phyloP scores from a whole-genome alignment of 2,797 vertebrate genomes.

The Lemur catta region DNA sequence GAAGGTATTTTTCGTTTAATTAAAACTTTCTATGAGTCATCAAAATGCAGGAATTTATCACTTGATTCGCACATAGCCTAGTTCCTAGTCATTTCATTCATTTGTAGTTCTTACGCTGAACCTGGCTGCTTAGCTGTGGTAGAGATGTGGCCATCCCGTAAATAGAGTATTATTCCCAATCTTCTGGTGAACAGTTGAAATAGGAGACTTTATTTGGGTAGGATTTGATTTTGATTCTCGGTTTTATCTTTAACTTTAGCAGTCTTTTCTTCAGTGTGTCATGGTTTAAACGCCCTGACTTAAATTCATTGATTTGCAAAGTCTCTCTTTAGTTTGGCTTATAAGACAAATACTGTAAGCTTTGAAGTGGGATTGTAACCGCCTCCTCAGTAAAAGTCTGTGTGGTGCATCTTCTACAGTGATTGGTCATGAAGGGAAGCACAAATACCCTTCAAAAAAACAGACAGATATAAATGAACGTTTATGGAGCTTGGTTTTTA shows the following conservation, averaged over 20 bases:
- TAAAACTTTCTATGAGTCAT: background rate
- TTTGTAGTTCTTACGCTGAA: background rate
- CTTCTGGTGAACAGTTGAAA: background rate
- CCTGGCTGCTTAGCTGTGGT: background rate
- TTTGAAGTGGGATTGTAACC: background rate
- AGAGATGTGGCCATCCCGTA: background rate
- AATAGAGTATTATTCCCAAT: background rate
- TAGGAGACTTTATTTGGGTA: background rate
- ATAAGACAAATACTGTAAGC: background rate
- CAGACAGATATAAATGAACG: background rate
- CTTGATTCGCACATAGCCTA: background rate
- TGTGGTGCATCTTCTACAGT: background rate
- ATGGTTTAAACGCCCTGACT: background rate
- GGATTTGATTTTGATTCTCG: background rate
- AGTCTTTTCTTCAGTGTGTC: background rate
- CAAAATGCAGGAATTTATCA: background rate
- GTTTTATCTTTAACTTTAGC: background rate
- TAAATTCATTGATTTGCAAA: background rate
- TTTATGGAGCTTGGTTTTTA: background rate
- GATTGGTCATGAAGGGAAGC: background rate
- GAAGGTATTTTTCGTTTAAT: background rate
- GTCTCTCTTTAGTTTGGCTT: background rate
- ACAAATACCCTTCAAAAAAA: background rate
- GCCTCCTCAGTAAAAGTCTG: background rate
- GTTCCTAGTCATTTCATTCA: background rate